Evolutionary conservation across 2,888 invertebrate genomes (phyloP).

Genomic region (Camptogramma bilineatum): DNA sequence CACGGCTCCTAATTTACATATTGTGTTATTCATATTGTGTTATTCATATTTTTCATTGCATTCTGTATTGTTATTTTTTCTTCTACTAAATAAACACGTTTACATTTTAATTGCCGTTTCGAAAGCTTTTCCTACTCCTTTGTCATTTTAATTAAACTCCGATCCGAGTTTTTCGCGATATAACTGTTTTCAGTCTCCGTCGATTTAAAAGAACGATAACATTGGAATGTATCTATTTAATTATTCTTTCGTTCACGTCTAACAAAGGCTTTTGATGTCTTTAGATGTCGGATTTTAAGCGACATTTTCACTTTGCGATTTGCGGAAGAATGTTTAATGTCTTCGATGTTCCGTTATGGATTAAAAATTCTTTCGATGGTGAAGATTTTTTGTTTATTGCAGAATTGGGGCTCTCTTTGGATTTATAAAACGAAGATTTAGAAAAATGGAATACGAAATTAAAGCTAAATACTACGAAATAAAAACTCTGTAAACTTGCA

Average conservation of each 20-base stretch:
- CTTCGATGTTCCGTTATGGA: not conserved
- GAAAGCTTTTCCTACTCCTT: slow-evolving; percentile 32
- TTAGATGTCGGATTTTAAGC: slow-evolving; percentile 18
- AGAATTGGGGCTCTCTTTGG: not conserved
- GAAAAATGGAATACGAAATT: too few species aligned
- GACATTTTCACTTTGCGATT: slow-evolving; percentile 27
- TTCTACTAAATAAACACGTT: slow-evolving; percentile 1
- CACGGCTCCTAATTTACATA: too few species aligned
- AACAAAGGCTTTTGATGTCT: too few species aligned
- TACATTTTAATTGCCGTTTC: slow-evolving; percentile 22
- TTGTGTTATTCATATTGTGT: too few species aligned
- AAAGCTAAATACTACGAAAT: too few species aligned
- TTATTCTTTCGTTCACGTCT: slow-evolving; percentile 44
- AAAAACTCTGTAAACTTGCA: too few species aligned
- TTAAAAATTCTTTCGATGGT: not conserved
- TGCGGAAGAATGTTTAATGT: slow-evolving; percentile 31
- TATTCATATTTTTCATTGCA: too few species aligned
- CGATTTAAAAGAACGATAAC: slow-evolving; percentile 47
- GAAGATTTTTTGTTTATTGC: not conserved
- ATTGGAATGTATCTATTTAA: slow-evolving; percentile 52
- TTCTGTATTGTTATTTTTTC: too few species aligned
- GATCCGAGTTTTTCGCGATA: slow-evolving; percentile 41
- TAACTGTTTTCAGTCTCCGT: slow-evolving; percentile 44
- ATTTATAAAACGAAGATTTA: too few species aligned
- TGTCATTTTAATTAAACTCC: slow-evolving; percentile 46